Evolutionary conservation across 2,113 vertebrate genomes (phyloP).

Genomic region (Isichthys henryi): DNA sequence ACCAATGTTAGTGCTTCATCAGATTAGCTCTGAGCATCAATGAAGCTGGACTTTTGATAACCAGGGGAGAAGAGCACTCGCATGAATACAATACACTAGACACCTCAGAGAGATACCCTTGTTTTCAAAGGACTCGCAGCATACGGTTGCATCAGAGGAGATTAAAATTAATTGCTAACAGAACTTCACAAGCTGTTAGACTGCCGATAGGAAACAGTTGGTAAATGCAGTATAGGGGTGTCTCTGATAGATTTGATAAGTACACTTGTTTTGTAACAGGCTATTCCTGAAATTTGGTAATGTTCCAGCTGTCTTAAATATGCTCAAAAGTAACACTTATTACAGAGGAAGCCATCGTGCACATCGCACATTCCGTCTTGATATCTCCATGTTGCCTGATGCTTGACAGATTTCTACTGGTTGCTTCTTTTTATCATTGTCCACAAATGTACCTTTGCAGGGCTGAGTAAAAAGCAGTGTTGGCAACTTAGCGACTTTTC

Average conservation of each 20-base stretch:
- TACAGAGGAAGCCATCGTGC: background rate
- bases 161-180: conserved; percentile 5
- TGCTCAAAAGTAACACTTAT: background rate
- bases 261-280: background rate
- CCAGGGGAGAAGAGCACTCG: conserved; percentile 22
- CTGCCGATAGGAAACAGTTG: background rate
- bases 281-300: background rate
- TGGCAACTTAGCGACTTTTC: background rate
- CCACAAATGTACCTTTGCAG: background rate
- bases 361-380: background rate
- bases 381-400: background rate
- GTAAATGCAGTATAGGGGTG: background rate
- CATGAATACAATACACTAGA: conserved; percentile 27
- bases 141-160: background rate
- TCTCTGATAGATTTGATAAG: background rate
- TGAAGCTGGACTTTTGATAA: conserved; percentile 31
- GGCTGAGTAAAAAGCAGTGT: background rate
- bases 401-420: background rate
- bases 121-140: background rate
- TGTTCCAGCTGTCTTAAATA: background rate
- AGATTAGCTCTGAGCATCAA: background rate
- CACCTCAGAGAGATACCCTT: conserved; percentile 33
- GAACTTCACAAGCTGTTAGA: background rate
- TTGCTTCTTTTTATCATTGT: background rate
- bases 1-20: background rate